Evolutionary conservation across 2,113 vertebrate species (phyloP).

Genomic region (Prietella phreatophila): DNA sequence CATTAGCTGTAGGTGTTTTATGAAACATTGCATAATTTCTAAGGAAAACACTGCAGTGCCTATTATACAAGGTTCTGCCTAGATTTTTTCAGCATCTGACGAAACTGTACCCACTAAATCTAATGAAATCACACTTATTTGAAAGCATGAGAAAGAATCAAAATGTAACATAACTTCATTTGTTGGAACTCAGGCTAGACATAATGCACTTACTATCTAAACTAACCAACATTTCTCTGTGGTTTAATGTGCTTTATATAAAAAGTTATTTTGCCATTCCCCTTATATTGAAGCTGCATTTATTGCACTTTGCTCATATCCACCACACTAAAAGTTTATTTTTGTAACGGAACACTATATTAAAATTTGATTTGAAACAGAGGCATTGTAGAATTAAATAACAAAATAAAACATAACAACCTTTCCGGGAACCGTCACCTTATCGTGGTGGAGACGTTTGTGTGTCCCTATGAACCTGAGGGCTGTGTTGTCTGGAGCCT

Average conservation of each 20-base stretch:
- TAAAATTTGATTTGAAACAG: neutral
- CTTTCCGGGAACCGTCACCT: too few relatives aligned
- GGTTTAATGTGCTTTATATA: neutral
- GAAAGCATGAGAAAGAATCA: neutral
- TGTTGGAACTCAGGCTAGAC: neutral
- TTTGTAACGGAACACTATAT: neutral
- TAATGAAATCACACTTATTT: neutral
- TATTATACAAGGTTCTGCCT: neutral
- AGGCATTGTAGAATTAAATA: neutral
- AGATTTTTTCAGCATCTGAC: neutral
- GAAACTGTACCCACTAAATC: neutral
- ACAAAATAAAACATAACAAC: too few relatives aligned
- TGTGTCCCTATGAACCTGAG: too few relatives aligned
- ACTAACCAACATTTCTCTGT: neutral
- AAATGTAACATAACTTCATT: neutral
- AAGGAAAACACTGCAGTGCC: neutral
- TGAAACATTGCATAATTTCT: neutral
- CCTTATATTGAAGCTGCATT: neutral
- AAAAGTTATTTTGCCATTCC: neutral
- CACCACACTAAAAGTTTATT: neutral
- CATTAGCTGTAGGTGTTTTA: neutral
- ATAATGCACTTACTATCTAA: neutral
- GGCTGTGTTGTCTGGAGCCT: too few relatives aligned
- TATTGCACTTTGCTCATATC: conserved; percentile 14
- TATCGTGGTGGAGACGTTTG: too few relatives aligned